A percentile compares a stretch with the other conserved stretches of the same genome.
Evolutionary conservation across 2,888 invertebrate genomes (phyloP).

Genomic region (Masnerella sp.): DNA sequence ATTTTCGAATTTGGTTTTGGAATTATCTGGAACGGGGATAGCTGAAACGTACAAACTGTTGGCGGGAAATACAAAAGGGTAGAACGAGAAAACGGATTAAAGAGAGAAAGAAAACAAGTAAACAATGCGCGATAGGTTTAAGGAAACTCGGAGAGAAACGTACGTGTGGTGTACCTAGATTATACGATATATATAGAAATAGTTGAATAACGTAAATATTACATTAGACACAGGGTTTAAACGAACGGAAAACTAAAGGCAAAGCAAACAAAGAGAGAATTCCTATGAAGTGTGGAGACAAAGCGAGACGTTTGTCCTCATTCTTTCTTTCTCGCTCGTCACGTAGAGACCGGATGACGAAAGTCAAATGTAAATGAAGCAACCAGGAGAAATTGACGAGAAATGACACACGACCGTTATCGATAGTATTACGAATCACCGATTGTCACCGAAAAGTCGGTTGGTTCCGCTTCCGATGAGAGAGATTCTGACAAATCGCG

Average conservation of each 20-base stretch:
- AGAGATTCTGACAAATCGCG: constrained; percentile 52
- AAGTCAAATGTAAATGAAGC: no score
- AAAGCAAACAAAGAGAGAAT: constrained; percentile 4
- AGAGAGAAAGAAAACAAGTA: constrained; percentile 15
- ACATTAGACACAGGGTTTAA: constrained; percentile 63
- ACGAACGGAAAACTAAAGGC: constrained; percentile 30
- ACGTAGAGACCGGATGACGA: constrained; percentile 44
- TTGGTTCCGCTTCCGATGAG: constrained; percentile 53
- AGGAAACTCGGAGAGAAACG: constrained; percentile 38
- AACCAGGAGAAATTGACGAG: no score
- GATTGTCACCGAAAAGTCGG: constrained; percentile 49
- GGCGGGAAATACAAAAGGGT: constrained; percentile 15
- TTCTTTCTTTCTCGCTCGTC: constrained; percentile 60
- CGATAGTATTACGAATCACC: constrained; percentile 56
- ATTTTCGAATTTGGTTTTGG: no score
- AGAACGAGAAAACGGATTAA: constrained; percentile 15
- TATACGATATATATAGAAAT: constrained; percentile 42
- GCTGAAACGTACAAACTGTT: constrained; percentile 55
- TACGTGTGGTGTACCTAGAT: constrained; percentile 58
- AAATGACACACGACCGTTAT: constrained; percentile 37
- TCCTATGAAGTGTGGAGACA: constrained; percentile 23
- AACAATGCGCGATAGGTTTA: constrained; percentile 52
- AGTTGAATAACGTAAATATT: constrained; percentile 53
- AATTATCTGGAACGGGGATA: constrained; percentile 40
- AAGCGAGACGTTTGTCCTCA: constrained; percentile 40